A percentile compares a stretch with the other conserved stretches of the same genome.
Conservation (phyloP, 2,888 invertebrate genomes). For the Nephrocerus scutellatus region DNA sequence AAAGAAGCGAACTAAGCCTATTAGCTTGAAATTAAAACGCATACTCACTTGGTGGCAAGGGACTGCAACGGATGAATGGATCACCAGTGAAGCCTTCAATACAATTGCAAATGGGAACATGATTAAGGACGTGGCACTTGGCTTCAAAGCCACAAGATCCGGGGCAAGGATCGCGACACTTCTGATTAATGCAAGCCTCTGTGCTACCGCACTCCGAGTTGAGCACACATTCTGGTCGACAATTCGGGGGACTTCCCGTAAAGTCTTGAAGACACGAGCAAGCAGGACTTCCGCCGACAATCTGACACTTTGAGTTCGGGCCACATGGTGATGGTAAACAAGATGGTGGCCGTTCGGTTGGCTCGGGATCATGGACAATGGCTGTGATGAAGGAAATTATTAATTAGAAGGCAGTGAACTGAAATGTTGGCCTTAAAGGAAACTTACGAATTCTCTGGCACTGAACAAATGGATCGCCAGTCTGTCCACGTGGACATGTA, state of each 20-base stretch:
- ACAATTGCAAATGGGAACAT: conserved; percentile 74
- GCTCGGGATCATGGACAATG: conserved; percentile 30
- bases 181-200: conserved; percentile 69
- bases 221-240: conserved; percentile 72
- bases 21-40: too few species aligned
- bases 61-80: conserved; percentile 67
- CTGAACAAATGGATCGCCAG: conserved; percentile 78
- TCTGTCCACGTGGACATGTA: conserved; percentile 74
- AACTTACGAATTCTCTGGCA: conserved; percentile 65
- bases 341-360: conserved; percentile 63
- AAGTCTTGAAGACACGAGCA: conserved; percentile 75
- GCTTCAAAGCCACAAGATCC: conserved; percentile 77
- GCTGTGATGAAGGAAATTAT: conserved; percentile 19
- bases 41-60: conserved; percentile 53
- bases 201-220: conserved; percentile 73
- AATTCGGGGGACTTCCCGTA: conserved; percentile 70
- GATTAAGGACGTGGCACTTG: conserved; percentile 69
- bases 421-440: not conserved
- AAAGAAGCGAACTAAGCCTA: too few species aligned
- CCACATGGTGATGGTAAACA: conserved; percentile 80
- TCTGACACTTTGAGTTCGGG: conserved; percentile 72
- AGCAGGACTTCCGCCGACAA: conserved; percentile 64
- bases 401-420: conserved; percentile 1
- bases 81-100: conserved; percentile 68
- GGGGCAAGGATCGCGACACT: conserved; percentile 75